A percentile compares a stretch with the other conserved stretches of the same genome.
Conservation (phyloP, 2,888 invertebrate genomes). For the Masnerella sp. region DNA sequence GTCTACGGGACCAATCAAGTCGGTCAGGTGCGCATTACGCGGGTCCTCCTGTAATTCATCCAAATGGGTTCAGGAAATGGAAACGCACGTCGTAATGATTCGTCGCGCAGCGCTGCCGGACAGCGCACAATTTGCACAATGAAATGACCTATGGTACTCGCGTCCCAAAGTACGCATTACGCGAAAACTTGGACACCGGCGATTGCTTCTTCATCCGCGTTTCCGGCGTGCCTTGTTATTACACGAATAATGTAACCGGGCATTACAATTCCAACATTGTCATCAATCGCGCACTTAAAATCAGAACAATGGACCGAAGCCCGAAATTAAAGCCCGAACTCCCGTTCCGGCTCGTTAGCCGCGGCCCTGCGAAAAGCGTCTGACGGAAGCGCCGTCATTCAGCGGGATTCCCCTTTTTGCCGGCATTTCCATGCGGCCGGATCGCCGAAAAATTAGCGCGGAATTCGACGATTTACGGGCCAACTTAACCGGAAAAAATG, state of each 20-base stretch:
- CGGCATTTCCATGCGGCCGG: no score
- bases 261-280: slow-evolving; percentile 30
- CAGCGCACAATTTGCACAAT: no score
- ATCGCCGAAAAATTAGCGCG: no score
- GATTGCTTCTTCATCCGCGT: slow-evolving; percentile 1
- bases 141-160: no score
- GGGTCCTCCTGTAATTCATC: no score
- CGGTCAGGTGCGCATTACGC: no score
- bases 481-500: slow-evolving; percentile 77
- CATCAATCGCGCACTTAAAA: slow-evolving; percentile 28
- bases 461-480: slow-evolving; percentile 75
- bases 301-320: slow-evolving; percentile 26
- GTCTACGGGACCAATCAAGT: no score
- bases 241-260: slow-evolving; percentile 24
- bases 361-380: slow-evolving; percentile 6
- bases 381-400: slow-evolving; percentile 17
- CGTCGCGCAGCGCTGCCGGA: no score
- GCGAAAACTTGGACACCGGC: slow-evolving; percentile 1
- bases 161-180: no score
- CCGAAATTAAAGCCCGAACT: slow-evolving; percentile 20
- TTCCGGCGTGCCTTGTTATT: slow-evolving; percentile 23
- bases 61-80: no score
- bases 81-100: no score
- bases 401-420: no score
- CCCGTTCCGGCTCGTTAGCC: slow-evolving; percentile 27